Conservation (phyloP, 2,797 vertebrate genomes). For the Cynodonichthys magdalenae region DNA sequence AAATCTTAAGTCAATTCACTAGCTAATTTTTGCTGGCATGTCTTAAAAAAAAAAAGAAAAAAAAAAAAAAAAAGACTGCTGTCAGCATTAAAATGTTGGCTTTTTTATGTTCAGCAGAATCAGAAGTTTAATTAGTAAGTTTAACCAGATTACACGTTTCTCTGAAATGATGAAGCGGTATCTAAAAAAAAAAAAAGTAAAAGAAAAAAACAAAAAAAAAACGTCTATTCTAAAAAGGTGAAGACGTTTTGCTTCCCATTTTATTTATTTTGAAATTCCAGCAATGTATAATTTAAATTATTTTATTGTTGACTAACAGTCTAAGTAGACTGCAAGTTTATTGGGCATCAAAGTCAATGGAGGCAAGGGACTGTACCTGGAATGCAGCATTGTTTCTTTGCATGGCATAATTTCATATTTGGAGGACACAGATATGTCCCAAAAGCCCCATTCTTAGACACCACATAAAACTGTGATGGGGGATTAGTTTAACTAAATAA, state of each 20-base stretch:
- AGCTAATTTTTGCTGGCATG: constrained; percentile 11
- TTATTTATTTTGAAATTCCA: not conserved
- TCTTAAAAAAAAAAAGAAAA: too few relatives aligned
- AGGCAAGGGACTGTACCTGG: too few relatives aligned
- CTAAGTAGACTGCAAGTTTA: constrained; percentile 25
- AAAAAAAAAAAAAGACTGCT: constrained; percentile 3
- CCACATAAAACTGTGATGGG: too few relatives aligned
- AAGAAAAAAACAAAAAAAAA: too few relatives aligned
- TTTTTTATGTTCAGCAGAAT: not conserved
- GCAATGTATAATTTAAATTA: constrained; percentile 1
- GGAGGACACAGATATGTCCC: too few relatives aligned
- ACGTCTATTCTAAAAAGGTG: too few relatives aligned
- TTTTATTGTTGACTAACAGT: constrained; percentile 23
- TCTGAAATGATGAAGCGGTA: not conserved
- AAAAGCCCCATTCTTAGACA: too few relatives aligned
- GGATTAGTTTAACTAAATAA: too few relatives aligned
- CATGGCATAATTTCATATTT: too few relatives aligned
- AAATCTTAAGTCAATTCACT: constrained; percentile 34
- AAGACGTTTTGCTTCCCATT: too few relatives aligned
- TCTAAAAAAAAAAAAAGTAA: too few relatives aligned
- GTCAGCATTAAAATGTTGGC: constrained; percentile 1
- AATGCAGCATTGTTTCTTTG: too few relatives aligned
- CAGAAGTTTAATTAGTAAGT: constrained; percentile 2
- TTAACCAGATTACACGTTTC: not conserved
- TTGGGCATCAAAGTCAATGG: constrained; percentile 24